Evolutionary conservation across 2,888 invertebrate species (phyloP), one percentile per base, ranked within the genome.

Genomic region (Ellobium chinense): DNA sequence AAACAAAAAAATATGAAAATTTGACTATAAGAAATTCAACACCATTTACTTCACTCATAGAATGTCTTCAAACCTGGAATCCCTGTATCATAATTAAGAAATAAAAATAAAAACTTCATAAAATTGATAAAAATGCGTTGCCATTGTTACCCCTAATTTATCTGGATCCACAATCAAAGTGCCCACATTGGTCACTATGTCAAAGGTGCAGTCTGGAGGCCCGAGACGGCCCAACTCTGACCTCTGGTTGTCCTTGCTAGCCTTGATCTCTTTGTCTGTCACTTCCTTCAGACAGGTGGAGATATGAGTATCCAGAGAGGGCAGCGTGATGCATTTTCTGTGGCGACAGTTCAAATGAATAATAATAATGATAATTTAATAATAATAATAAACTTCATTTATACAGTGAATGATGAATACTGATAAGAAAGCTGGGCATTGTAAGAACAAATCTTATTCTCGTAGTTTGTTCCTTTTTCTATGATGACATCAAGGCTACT

Each of bases 101-200:
- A n/a, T n/a, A n/a, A n/a, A n/a, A n/a, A n/a, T n/a, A n/a, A n/a
- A n/a, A n/a, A n/a, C n/a, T n/a, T n/a, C n/a, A n/a, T n/a, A n/a
- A n/a, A n/a, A n/a, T n/a, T n/a, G n/a, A n/a, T n/a, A n/a, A n/a
- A n/a, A n/a, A n/a, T n/a, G n/a, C n/a, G n/a, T n/a, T n/a, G n/a
- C n/a, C n/a, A n/a, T n/a, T n/a, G n/a, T 95, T 81, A 96, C 94
- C 82, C 95, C 95, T 54, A 97, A 94, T 83, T 95, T 94, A 91
- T 97, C 96, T 31, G 95, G 94, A 1, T 95, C 95, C 0, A 95
- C 94, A 12, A 95, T 93, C 2, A 95, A 94, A 2, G 95, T 93
- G 0, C 96, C 95, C 18, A 95, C 95, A 80, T 95, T 95, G 21
- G 95, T 94, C 88, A 92, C 91, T 34, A 92, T 88, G 86, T 95